Evolutionary conservation across 2,888 invertebrate species (phyloP), one percentile per base, ranked within the genome.

Genomic region (Phragmatobia fuliginosa): DNA sequence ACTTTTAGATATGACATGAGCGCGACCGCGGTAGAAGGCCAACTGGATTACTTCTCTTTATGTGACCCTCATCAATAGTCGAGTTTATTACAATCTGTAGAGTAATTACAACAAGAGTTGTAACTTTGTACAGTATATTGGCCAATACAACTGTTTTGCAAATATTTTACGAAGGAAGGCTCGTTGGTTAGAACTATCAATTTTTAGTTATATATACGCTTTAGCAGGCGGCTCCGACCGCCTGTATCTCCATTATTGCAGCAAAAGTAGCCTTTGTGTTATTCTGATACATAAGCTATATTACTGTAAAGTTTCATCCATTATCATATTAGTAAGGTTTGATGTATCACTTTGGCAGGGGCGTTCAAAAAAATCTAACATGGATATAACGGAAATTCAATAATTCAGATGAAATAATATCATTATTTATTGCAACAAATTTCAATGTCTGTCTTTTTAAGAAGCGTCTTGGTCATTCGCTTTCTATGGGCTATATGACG

Each of bases 21-120:
- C 28, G 71, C 70, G 72, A 67, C 72, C 66, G 64, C 56, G 65
- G 36, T 45, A 11, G 80, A 80, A 80, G 80, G 80, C 71, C 77
- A 71, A 79, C 80, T 59, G 38, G 75, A 77, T 62, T 25, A 59
- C 63, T 68, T 65, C 38, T 62, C 66, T 36, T 31, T 52, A n/a
- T 45, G 59, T 67, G 67, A 67, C 60, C 70, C 66, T 67, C 61
- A 25, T 18, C 14, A 33, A 21, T 67, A 18, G 16, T 38, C 58
- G 65, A 36, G 6, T 65, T 65, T 68, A 32, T 28, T 71, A 65
- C 58, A 67, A 62, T 62, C 64, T 52, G 11, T 56, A 56, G 3
- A 33, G 60, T 60, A n/a, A 25, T 16, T 4, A 61, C 25, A 25
- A 5, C 16, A 10, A 62, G 41, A 62, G 4, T 62, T 38, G 18